Evolutionary conservation across 2,888 invertebrate genomes (phyloP).

Genomic region (Chloroclysta siterata): DNA sequence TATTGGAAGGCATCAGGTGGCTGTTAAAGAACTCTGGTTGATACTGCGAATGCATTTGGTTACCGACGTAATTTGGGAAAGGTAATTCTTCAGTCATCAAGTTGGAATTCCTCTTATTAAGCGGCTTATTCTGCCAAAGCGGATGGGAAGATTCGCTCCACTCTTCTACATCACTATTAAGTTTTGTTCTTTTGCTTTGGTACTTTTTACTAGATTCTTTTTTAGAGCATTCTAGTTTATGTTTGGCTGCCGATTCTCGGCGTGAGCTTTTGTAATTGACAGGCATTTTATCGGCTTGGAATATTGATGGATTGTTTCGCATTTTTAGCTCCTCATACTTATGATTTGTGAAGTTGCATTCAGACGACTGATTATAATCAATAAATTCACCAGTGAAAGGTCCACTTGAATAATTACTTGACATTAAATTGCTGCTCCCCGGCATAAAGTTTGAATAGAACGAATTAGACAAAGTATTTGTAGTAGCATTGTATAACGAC

Average conservation of each 20-base stretch:
- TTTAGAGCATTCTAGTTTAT: constrained; percentile 79
- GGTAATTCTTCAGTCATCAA: constrained; percentile 70
- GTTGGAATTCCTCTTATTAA: constrained; percentile 68
- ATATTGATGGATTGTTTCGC: constrained; percentile 65
- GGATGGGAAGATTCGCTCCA: constrained; percentile 72
- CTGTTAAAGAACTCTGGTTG: constrained; percentile 77
- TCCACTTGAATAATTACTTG: constrained; percentile 69
- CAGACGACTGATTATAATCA: constrained; percentile 74
- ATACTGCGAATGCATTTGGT: constrained; percentile 75
- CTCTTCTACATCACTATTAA: constrained; percentile 69
- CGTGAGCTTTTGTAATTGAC: constrained; percentile 68
- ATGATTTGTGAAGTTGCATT: constrained; percentile 76
- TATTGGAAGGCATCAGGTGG: constrained; percentile 71
- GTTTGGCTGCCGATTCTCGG: constrained; percentile 74
- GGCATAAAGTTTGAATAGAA: constrained; percentile 81
- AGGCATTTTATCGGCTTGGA: constrained; percentile 67
- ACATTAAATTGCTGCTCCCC: constrained; percentile 71
- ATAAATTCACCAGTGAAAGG: constrained; percentile 75
- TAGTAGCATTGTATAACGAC: constrained; percentile 74
- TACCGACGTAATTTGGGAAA: constrained; percentile 74
- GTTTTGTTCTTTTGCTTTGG: constrained; percentile 72
- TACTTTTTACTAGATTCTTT: constrained; percentile 77
- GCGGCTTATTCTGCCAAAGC: constrained; percentile 73
- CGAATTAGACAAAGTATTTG: constrained; percentile 77
- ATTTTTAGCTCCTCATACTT: constrained; percentile 78